phyloP scores from a whole-genome alignment of 2,113 vertebrate genomes.

The Pterocles burchelli region DNA sequence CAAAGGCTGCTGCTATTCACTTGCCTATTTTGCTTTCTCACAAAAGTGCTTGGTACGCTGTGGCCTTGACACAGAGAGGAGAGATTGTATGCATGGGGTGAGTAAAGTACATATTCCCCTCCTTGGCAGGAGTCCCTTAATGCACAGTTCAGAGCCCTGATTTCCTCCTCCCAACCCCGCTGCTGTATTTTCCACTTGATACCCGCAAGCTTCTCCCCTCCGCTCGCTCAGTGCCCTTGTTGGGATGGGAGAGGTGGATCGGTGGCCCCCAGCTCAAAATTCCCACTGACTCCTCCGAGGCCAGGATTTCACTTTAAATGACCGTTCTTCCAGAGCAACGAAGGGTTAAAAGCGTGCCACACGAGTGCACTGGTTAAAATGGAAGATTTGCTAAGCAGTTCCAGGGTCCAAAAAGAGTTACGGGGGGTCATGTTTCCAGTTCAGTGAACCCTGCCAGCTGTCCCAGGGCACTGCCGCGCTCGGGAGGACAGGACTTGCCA shows the following conservation, averaged over 20 bases:
- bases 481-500: neutral
- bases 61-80: neutral
- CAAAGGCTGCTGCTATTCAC: neutral
- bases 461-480: neutral
- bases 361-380: constrained; percentile 60
- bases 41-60: neutral
- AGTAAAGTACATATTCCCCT: neutral
- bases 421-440: constrained; percentile 57
- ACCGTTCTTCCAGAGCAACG: neutral
- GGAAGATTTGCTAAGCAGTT: constrained; percentile 61
- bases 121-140: neutral
- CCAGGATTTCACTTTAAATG: neutral
- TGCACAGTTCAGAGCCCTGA: neutral
- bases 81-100: neutral
- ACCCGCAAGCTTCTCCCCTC: accelerated
- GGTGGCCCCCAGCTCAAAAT: neutral
- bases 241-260: neutral
- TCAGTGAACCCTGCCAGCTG: constrained; percentile 49
- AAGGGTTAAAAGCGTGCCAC: constrained; percentile 49
- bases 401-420: constrained; percentile 49
- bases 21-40: neutral
- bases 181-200: neutral
- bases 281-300: accelerated
- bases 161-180: neutral
- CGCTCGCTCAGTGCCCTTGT: accelerated